Percentiles rank a stretch among this genome's conserved stretches.
These are phyloP conservation scores for Pseudomyrmex dendroicus DNA, from an alignment of 1,140 invertebrate species.

Conservation along the genomic window DNA sequence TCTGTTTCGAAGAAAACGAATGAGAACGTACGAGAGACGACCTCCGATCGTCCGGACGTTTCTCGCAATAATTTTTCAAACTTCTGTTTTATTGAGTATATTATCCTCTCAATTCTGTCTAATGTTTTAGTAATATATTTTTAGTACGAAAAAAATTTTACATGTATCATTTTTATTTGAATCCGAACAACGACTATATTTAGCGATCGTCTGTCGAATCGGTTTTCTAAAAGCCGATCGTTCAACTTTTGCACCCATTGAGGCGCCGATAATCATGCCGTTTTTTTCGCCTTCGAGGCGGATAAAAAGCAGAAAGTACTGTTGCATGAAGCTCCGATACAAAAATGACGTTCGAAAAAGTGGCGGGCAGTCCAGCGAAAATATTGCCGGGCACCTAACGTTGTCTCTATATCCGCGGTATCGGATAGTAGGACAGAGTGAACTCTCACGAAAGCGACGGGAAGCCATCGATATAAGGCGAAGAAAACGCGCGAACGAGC, in stretches of 20 bases:
- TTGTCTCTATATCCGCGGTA: constrained; percentile 39
- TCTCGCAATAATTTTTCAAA: too few species aligned
- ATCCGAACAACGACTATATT: neutral
- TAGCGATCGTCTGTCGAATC: neutral
- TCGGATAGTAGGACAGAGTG: constrained; percentile 28
- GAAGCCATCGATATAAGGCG: constrained; percentile 46
- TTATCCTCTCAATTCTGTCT: neutral
- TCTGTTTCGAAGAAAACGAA: neutral
- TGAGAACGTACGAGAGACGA: too few species aligned
- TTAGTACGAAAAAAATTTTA: neutral
- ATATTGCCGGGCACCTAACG: constrained; percentile 32
- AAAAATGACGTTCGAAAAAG: constrained; percentile 35
- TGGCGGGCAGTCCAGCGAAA: constrained; percentile 1
- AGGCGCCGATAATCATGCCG: neutral
- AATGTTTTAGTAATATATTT: neutral
- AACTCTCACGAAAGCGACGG: constrained; percentile 7
- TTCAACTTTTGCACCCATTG: neutral
- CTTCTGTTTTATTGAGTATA: too few species aligned
- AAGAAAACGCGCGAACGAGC: constrained; percentile 28
- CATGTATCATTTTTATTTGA: neutral
- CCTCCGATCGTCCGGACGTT: too few species aligned
- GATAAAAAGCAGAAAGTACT: constrained; percentile 34
- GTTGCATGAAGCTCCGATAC: constrained; percentile 31
- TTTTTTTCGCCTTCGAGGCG: neutral
- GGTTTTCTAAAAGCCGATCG: constrained; percentile 25